phyloP scores from a whole-genome alignment of 2,113 vertebrate species.

The Orthonyx spaldingii region DNA sequence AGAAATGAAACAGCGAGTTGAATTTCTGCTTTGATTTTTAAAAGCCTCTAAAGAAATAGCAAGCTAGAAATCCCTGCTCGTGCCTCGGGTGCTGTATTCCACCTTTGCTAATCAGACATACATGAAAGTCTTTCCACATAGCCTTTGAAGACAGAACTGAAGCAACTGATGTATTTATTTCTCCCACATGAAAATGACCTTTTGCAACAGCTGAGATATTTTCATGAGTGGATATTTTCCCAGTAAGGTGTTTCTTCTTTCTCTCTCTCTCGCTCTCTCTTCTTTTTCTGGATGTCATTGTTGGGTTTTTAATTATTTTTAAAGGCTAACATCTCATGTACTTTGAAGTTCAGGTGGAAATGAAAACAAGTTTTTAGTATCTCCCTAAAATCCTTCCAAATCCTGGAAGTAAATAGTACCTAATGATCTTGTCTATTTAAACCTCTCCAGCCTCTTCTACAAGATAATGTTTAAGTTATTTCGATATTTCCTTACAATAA shows the following conservation, averaged over 20 bases:
- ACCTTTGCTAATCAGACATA: slow-evolving; percentile 18
- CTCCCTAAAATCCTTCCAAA: neutral
- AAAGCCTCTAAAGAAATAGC: neutral
- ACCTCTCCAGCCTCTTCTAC: neutral
- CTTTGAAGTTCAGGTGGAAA: neutral
- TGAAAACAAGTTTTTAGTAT: neutral
- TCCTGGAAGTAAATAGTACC: neutral
- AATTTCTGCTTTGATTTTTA: slow-evolving; percentile 10
- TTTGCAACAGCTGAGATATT: neutral
- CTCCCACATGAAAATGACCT: neutral
- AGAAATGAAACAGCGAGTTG: neutral
- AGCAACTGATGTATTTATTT: neutral
- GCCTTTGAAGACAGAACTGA: slow-evolving; percentile 19
- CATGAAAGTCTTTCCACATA: slow-evolving; percentile 9
- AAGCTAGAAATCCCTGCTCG: neutral
- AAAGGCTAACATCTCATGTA: neutral
- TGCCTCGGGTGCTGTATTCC: neutral
- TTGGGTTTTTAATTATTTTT: neutral
- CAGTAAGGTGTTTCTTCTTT: neutral
- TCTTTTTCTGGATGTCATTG: no score
- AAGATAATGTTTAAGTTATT: neutral
- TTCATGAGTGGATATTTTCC: neutral
- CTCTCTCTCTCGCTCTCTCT: no score
- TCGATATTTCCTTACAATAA: neutral
- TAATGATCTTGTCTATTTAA: neutral